A percentile compares a stretch with the other conserved stretches of the same genome.
Evolutionary conservation across 2,888 invertebrate genomes (phyloP).

Genomic region (Andrena bucephala): DNA sequence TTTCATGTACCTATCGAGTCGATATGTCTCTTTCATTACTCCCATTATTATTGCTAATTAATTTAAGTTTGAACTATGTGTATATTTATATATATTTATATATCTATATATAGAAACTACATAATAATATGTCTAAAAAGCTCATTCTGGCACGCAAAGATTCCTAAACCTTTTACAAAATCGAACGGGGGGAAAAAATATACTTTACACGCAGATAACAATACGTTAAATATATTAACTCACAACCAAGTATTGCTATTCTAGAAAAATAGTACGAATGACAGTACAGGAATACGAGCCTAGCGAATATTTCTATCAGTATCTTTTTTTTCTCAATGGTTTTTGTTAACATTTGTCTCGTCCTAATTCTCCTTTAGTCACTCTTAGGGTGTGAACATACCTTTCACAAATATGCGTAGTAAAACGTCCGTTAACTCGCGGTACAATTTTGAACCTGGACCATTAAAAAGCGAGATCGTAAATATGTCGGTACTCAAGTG

Average conservation of each 20-base stretch:
- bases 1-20: slow-evolving; percentile 2
- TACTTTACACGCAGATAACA: slow-evolving; percentile 18
- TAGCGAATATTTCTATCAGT: slow-evolving; percentile 12
- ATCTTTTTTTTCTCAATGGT: background rate
- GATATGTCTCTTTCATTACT: slow-evolving; percentile 27
- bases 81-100: too few species aligned
- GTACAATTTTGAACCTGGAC: slow-evolving; percentile 20
- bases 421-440: background rate
- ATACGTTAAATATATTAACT: slow-evolving; percentile 33
- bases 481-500: slow-evolving; percentile 12
- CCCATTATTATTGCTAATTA: slow-evolving; percentile 38
- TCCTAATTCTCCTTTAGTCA: slow-evolving; percentile 24
- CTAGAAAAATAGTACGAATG: slow-evolving; percentile 24
- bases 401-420: slow-evolving; percentile 11
- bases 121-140: slow-evolving; percentile 10
- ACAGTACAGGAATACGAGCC: slow-evolving; percentile 8
- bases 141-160: background rate
- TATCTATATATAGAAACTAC: background rate
- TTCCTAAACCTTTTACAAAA: slow-evolving; percentile 8
- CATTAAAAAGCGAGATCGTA: slow-evolving; percentile 9
- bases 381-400: slow-evolving; percentile 18
- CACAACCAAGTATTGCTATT: slow-evolving; percentile 23
- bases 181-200: slow-evolving; percentile 20
- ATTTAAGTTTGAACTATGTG: slow-evolving; percentile 1
- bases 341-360: slow-evolving; percentile 1